A percentile compares a stretch with the other conserved stretches of the same genome.
Conservation (phyloP, 2,113 vertebrate species). For the Pelecanoides urinatrix region DNA sequence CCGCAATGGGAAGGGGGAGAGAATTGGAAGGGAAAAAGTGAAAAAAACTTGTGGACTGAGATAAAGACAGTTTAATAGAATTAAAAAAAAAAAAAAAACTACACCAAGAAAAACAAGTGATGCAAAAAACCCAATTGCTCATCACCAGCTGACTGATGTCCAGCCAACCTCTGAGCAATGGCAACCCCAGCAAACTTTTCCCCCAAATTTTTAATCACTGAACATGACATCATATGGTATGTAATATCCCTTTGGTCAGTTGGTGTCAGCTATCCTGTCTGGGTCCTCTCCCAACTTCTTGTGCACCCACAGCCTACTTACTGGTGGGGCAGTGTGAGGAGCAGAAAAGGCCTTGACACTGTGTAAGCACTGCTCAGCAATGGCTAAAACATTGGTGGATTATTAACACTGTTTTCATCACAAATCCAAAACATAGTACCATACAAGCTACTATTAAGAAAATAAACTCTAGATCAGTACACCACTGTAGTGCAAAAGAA, state of each 20-base stretch:
- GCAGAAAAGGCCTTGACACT: neutral
- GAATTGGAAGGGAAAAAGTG: neutral
- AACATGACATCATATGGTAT: neutral
- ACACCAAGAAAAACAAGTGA: neutral
- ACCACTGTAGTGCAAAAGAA: neutral
- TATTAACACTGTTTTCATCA: neutral
- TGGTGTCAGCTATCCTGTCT: neutral
- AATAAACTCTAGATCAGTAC: neutral
- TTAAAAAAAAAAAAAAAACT: too few species aligned
- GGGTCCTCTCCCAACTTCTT: neutral
- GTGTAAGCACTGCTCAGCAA: neutral
- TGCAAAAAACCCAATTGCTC: neutral
- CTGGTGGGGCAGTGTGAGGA: neutral
- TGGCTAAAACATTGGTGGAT: rapidly evolving
- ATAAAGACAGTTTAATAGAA: neutral
- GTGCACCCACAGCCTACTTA: neutral
- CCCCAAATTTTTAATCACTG: neutral
- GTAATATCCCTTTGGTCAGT: neutral
- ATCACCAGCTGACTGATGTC: rapidly evolving
- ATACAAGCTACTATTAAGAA: neutral
- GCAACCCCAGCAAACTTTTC: rapidly evolving
- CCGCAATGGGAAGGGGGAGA: neutral
- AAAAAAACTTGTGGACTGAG: neutral
- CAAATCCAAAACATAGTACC: neutral
- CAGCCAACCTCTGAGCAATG: neutral